phyloP scores from a whole-genome alignment of 2,797 vertebrate genomes.

The Esox lucius region DNA sequence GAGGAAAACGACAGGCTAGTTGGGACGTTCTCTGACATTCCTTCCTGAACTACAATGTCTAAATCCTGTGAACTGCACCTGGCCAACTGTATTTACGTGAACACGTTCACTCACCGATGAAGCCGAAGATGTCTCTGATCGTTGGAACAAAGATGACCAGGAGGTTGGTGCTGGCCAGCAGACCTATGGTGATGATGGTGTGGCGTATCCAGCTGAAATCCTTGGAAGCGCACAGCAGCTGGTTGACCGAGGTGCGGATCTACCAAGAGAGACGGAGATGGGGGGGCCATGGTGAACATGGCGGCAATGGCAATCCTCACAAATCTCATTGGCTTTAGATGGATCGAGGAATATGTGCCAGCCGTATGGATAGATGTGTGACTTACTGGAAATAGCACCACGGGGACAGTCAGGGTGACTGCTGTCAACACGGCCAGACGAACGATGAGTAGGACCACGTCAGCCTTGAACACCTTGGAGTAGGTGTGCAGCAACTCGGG shows the following conservation, averaged over 20 bases:
- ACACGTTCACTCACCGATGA: slow-evolving; percentile 83
- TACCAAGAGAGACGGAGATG: slow-evolving; percentile 43
- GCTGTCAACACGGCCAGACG: slow-evolving; percentile 92
- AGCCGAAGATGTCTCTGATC: slow-evolving; percentile 94
- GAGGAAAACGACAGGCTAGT: slow-evolving; percentile 3
- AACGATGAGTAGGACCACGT: slow-evolving; percentile 88
- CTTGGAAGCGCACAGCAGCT: slow-evolving; percentile 83
- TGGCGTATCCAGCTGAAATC: slow-evolving; percentile 93
- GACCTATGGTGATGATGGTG: slow-evolving; percentile 77
- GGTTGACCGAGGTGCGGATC: slow-evolving; percentile 93
- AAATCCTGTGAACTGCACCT: not conserved
- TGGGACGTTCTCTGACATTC: not conserved
- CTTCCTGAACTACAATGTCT: not conserved
- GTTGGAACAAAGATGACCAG: slow-evolving; percentile 94
- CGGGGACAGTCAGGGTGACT: slow-evolving; percentile 94
- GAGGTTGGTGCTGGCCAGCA: slow-evolving; percentile 82
- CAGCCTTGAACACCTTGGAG: slow-evolving; percentile 76
- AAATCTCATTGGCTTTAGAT: not conserved
- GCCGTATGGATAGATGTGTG: not conserved
- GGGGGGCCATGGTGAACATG: not conserved
- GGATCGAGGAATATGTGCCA: not conserved
- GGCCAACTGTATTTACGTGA: not conserved
- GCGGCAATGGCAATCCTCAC: not conserved
- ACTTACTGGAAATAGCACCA: slow-evolving; percentile 97
- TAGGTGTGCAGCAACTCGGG: slow-evolving; percentile 95